phyloP scores from a whole-genome alignment of 2,797 vertebrate species.

The Arrhamphus sclerolepis region DNA sequence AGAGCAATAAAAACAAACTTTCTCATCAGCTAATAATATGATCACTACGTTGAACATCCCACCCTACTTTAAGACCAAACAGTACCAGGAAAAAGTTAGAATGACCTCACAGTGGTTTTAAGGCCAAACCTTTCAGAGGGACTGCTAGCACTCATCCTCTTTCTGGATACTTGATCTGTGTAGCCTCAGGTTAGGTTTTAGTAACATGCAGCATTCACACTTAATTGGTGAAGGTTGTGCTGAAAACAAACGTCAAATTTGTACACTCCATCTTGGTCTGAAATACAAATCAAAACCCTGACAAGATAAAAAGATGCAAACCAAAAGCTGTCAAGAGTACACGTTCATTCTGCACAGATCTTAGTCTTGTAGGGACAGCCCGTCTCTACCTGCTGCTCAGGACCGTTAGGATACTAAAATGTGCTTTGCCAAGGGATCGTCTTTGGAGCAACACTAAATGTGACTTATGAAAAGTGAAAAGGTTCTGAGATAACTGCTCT shows the following conservation, averaged over 20 bases:
- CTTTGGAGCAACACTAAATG: too few species aligned
- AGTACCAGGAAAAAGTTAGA: too few species aligned
- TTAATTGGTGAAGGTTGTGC: neutral
- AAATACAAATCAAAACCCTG: slow-evolving; percentile 22
- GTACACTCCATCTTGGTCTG: neutral
- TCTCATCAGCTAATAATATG: too few species aligned
- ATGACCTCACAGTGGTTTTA: too few species aligned
- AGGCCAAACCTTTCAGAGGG: neutral
- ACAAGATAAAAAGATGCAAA: slow-evolving; percentile 47
- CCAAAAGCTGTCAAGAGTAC: slow-evolving; percentile 51
- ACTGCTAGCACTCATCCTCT: neutral
- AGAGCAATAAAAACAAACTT: too few species aligned
- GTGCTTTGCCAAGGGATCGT: neutral
- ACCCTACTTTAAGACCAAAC: too few species aligned
- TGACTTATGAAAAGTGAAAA: neutral
- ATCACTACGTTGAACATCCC: too few species aligned
- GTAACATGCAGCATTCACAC: slow-evolving; percentile 35
- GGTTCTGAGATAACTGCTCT: slow-evolving; percentile 11
- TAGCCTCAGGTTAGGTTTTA: neutral
- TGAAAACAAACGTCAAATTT: neutral
- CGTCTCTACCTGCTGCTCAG: slow-evolving; percentile 49
- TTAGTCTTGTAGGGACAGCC: slow-evolving; percentile 18
- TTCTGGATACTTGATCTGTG: neutral
- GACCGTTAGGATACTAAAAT: neutral
- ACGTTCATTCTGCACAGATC: slow-evolving; percentile 77